Conservation (phyloP, 2,888 invertebrate species). For the Zaprionus bogoriensis region DNA sequence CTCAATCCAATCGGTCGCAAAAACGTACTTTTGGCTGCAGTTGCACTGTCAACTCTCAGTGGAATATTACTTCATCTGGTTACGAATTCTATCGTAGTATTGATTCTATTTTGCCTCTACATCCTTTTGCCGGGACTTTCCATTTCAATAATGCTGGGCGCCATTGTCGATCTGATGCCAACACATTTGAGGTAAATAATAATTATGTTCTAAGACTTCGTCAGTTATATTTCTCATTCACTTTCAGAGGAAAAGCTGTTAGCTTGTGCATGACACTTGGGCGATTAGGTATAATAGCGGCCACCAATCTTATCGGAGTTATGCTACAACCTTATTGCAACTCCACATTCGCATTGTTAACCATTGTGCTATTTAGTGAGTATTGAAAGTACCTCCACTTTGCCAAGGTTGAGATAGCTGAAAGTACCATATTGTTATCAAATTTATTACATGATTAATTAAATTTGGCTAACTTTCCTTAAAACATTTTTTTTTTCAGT, state of each 20-base stretch:
- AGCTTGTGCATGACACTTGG: slow-evolving; percentile 75
- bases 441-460: too few relatives aligned
- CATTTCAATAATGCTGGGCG: slow-evolving; percentile 77
- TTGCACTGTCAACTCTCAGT: slow-evolving; percentile 65
- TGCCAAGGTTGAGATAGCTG: too few relatives aligned
- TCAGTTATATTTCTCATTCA: neutral
- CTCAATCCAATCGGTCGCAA: slow-evolving; percentile 79
- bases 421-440: neutral
- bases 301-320: slow-evolving; percentile 72
- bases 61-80: slow-evolving; percentile 77
- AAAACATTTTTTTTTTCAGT: slow-evolving; percentile 57
- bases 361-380: slow-evolving; percentile 64
- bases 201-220: too few relatives aligned
- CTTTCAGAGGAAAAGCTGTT: slow-evolving; percentile 73
- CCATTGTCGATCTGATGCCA: slow-evolving; percentile 78
- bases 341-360: slow-evolving; percentile 69
- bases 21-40: slow-evolving; percentile 68
- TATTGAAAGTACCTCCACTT: too few relatives aligned
- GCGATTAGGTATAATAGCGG: slow-evolving; percentile 73
- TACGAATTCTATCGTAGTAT: slow-evolving; percentile 62
- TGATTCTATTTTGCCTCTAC: slow-evolving; percentile 78
- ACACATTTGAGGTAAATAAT: slow-evolving; percentile 69
- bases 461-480: too few relatives aligned
- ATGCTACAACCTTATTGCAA: slow-evolving; percentile 69
- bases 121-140: slow-evolving; percentile 77